A percentile compares a stretch with the other conserved stretches of the same genome.
phyloP scores from a whole-genome alignment of 2,888 invertebrate species.

The Rhingia rostrata region DNA sequence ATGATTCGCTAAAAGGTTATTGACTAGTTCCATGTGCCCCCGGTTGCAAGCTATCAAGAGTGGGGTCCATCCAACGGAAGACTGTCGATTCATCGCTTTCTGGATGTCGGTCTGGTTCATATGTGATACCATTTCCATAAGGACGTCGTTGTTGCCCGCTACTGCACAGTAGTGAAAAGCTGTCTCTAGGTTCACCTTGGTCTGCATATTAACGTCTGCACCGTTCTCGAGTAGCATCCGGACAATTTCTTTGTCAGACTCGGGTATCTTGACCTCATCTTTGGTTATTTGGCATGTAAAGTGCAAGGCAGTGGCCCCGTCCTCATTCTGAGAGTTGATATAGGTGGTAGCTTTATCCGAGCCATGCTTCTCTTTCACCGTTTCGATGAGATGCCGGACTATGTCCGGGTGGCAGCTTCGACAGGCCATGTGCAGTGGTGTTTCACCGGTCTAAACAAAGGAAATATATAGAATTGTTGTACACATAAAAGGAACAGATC shows the following conservation, averaged over 20 bases:
- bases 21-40: slow-evolving; percentile 97
- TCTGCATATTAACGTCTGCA: slow-evolving; percentile 93
- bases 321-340: slow-evolving; percentile 94
- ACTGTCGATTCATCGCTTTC: slow-evolving; percentile 96
- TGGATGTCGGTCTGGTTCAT: slow-evolving; percentile 95
- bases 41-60: slow-evolving; percentile 97
- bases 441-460: slow-evolving; percentile 91
- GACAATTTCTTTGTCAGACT: slow-evolving; percentile 93
- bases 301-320: slow-evolving; percentile 97
- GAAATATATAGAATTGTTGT: not conserved
- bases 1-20: slow-evolving; percentile 94
- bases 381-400: slow-evolving; percentile 92
- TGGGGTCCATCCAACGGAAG: slow-evolving; percentile 98
- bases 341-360: slow-evolving; percentile 91
- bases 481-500: not conserved
- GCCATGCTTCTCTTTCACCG: slow-evolving; percentile 90
- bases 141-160: slow-evolving; percentile 97
- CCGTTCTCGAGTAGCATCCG: slow-evolving; percentile 94
- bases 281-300: slow-evolving; percentile 95
- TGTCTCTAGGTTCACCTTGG: slow-evolving; percentile 94
- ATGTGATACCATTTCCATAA: slow-evolving; percentile 96
- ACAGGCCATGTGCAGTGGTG: slow-evolving; percentile 97
- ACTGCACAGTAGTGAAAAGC: slow-evolving; percentile 97
- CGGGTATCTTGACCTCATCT: slow-evolving; percentile 89
- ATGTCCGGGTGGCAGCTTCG: slow-evolving; percentile 93